A percentile compares a stretch with the other conserved stretches of the same genome.
Conservation (phyloP, 2,888 invertebrate genomes). For the Orthosia incerta region DNA sequence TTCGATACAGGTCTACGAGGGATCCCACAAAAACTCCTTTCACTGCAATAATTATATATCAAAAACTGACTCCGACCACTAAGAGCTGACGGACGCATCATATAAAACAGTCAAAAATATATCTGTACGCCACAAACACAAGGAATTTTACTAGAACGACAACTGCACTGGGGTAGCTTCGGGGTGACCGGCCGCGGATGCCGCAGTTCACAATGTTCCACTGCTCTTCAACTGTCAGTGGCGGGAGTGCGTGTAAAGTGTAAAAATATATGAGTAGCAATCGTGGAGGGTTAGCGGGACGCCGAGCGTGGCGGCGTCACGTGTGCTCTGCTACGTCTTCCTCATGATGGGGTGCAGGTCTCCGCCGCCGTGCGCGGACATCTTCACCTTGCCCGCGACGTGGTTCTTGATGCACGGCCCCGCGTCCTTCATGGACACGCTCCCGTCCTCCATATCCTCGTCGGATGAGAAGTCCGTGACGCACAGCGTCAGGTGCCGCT, state of each 20-base stretch:
- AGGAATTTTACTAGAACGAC: slow-evolving; percentile 65
- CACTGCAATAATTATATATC: slow-evolving; percentile 80
- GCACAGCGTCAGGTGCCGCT: slow-evolving; percentile 83
- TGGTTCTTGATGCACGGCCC: slow-evolving; percentile 80
- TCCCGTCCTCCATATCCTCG: slow-evolving; percentile 80
- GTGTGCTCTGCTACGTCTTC: slow-evolving; percentile 77
- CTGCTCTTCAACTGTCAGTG: slow-evolving; percentile 70
- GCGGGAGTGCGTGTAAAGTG: slow-evolving; percentile 72
- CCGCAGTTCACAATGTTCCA: slow-evolving; percentile 61
- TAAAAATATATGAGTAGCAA: slow-evolving; percentile 72
- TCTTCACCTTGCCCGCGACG: slow-evolving; percentile 78
- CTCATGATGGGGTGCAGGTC: slow-evolving; percentile 86
- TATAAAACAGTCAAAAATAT: slow-evolving; percentile 74
- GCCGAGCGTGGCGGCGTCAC: slow-evolving; percentile 41
- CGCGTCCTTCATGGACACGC: slow-evolving; percentile 81
- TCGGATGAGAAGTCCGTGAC: slow-evolving; percentile 87
- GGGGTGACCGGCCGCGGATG: slow-evolving; percentile 58
- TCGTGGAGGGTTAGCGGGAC: slow-evolving; percentile 51
- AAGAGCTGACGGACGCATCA: slow-evolving; percentile 72
- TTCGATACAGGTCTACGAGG: slow-evolving; percentile 80
- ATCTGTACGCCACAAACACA: slow-evolving; percentile 67
- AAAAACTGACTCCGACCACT: slow-evolving; percentile 78
- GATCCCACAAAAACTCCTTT: slow-evolving; percentile 80
- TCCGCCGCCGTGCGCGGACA: slow-evolving; percentile 87
- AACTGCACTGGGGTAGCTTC: slow-evolving; percentile 52